These are phyloP conservation scores for Pammene fasciana DNA, from an alignment of 2,888 invertebrate species.

Conservation along the genomic window DNA sequence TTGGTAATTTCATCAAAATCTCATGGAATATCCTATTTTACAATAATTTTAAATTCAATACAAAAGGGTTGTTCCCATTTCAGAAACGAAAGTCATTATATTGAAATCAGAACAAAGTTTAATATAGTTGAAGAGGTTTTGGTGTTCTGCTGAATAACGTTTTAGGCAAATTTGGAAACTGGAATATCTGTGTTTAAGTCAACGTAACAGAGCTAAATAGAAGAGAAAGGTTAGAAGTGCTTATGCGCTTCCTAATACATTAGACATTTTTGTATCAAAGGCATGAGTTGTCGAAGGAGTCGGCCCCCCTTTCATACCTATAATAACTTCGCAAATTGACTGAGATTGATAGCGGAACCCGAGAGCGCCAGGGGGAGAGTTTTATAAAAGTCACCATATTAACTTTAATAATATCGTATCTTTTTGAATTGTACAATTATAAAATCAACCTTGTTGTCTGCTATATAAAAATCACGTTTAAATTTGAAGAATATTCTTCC, in stretches of 20 bases:
- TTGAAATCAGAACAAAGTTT: slow-evolving; percentile 18
- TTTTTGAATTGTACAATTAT: background rate
- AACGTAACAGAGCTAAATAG: slow-evolving; percentile 9
- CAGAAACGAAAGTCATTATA: slow-evolving; percentile 9
- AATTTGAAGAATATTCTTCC: background rate
- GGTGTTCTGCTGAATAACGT: slow-evolving; percentile 17
- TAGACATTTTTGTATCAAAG: background rate
- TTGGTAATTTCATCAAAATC: no score
- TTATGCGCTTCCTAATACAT: background rate
- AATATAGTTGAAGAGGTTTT: slow-evolving; percentile 19
- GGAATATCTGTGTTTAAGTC: slow-evolving; percentile 33
- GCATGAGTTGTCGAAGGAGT: slow-evolving; percentile 12
- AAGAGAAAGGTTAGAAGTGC: background rate
- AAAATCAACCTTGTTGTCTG: slow-evolving; percentile 14
- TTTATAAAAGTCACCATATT: slow-evolving; percentile 35
- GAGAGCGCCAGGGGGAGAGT: slow-evolving; percentile 38
- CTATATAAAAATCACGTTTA: background rate
- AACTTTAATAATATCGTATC: background rate
- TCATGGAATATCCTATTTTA: background rate
- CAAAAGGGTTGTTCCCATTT: background rate
- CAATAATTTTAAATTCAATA: background rate
- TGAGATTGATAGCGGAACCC: slow-evolving; percentile 46
- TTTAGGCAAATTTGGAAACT: slow-evolving; percentile 23
- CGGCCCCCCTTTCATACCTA: slow-evolving; percentile 40
- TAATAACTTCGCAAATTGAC: slow-evolving; percentile 45